Evolutionary conservation across 2,888 invertebrate genomes (phyloP), one percentile per base, ranked within the genome.

Genomic region (Entomobrya proxima): DNA sequence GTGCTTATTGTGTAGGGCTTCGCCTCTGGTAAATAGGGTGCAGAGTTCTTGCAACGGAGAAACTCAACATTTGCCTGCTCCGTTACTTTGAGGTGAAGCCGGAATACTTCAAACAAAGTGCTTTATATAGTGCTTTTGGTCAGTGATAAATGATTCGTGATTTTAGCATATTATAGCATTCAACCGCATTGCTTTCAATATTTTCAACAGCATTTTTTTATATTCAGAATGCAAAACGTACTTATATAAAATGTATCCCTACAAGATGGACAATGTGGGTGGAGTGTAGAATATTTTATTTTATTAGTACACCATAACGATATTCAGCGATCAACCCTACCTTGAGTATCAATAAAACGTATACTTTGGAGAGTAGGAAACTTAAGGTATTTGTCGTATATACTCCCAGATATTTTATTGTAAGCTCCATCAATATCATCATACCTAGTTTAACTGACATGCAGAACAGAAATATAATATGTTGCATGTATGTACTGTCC

Each of bases 71-170:
- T 37, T 35, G 37, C 15, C 30, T 1, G 32, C 35, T 35, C 21
- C 13, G 18, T 7, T 37, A 27, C 7, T 44, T 44, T 0, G 40
- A 37, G 37, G 35, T 74, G 50, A 75, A 75, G 75, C 75, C 81
- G 81, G 81, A 82, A 82, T 74, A 64, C 35, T 82, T 82, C 81
- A 82, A 81, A 80, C 72, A 55, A 75, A 61, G 24, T n/a, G n/a
- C n/a, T n/a, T n/a, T n/a, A n/a, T n/a, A n/a, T n/a, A n/a, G 15
- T 24, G 74, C 9, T 75, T 82, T 82, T 21, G 50, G 61, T 40
- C 69, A 81, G 50, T 82, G 81, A 82, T 82, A 82, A 82, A 82
- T 75, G 81, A 75, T 82, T 82, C 75, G 81, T 82, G 81, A 82
- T 82, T 82, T 40, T 21, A 61, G 35, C 81, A 30, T 44, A 52